Base-by-base conservation (phyloP, 2,797 vertebrate species). In the Tadarida brasiliensis region DNA sequence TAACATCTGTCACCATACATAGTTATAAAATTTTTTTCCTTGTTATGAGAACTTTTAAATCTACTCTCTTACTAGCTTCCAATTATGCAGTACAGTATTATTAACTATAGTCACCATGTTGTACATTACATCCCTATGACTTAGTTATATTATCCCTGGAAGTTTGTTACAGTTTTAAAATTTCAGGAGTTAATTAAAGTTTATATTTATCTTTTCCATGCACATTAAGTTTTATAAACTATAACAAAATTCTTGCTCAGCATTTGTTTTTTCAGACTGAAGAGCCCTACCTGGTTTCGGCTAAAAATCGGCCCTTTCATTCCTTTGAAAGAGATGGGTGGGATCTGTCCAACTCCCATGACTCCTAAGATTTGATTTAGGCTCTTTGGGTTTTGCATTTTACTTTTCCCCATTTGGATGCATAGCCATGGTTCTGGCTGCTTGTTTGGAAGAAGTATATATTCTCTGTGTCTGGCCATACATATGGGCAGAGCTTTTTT, bases 131-230 rank as follows among this genome's bases (percentile, higher is more conserved):
- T 47, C 20, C n/a, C 71, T 22, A 28, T 20, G 24, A 35, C 51
- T 51, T 49, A 83, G 6, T 56, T 85, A 61, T 68, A 35, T 70
- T 49, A 47, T 47, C 86, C 28, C 30, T 76, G 59, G 51, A 49
- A 86, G 68, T 91, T 83, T 63, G 10, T 81, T 81, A 47, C 4
- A 59, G 63, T 78, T 86, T 89, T 90, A 57, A 63, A 71, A 65
- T 92, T 89, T 77, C 33, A 87, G 16, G 44, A 4, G 3, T 74
- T 57, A 20, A 10, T 76, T 17, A 33, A 61, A n/a, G 30, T 80
- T 84, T 84, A 19, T 80, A 11, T 91, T 87, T 57, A 59, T 91
- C 26, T 6, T 67, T 94, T 85, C 65, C 70, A 5, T 88, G 7
- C 22, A 5, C 26, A 20, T 95, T 67, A 22, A 44, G 26, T 76